Base-by-base conservation (phyloP, 2,888 invertebrate species). In the Epiblema foenella region DNA sequence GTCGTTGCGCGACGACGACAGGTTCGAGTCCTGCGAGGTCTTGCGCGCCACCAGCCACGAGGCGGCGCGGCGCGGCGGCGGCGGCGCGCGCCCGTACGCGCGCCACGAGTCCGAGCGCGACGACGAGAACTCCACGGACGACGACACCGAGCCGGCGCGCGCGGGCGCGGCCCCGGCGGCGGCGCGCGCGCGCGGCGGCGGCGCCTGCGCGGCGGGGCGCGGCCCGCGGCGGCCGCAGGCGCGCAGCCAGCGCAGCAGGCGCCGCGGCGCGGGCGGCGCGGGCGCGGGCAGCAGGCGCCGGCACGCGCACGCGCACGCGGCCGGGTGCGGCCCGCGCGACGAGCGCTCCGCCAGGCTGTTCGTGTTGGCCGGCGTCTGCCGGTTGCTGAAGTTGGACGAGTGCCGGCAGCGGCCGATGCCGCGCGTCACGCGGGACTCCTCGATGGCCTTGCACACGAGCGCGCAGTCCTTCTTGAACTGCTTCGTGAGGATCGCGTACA, bases 401-500 rank as follows among this genome's bases (percentile, higher is more conserved):
- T 97, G 97, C 17, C 97, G 93, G 84, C 98, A 97, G 75, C 97
- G 94, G 15, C 97, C 98, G 80, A 98, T 97, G 69, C 97, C 97
- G 73, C 97, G 94, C 4, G 97, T 97, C 12, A 98, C 98, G 62
- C 98, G 94, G 49, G 98, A 97, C 89, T 98, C 99, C 88, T 99
- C 99, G 79, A 99, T 98, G 20, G 98, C 97, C 87, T 98, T 98
- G 91, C 98, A 99, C 72, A 99, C 97, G 86, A 98, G 95, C 3
- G 98, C 97, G 91, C 99, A 99, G 91, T 99, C 99, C 90, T 98
- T 98, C 90, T 99, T 99, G 89, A 99, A 99, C 88, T 99, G 98
- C 86, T 99, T 99, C 9, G 99, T 99, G 82, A 99, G 95, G 78
- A 99, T 99, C 64, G 99, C 99, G 88, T 99, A 99, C 37, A 99